Conservation (phyloP, 2,888 invertebrate genomes). For the Perizoma affinitatum region DNA sequence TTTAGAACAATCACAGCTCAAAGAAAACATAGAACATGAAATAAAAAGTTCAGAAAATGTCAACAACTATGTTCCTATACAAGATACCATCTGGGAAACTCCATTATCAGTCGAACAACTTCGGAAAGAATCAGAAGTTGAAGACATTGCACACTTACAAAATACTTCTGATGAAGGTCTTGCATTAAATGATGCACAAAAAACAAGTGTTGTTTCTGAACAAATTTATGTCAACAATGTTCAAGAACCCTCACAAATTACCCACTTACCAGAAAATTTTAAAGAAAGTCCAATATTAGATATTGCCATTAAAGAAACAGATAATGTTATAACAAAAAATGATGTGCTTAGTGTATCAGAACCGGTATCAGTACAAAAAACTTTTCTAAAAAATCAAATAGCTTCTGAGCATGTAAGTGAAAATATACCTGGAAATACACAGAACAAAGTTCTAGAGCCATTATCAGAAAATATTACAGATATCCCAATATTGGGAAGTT, state of each 20-base stretch:
- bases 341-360: not conserved
- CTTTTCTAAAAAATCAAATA: not conserved
- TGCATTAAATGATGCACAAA: not conserved
- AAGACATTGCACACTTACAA: not conserved
- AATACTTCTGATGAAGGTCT: not conserved
- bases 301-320: not conserved
- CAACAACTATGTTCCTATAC: not conserved
- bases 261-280: not conserved
- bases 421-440: not conserved
- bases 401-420: not conserved
- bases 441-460: not conserved
- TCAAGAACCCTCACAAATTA: slow-evolving; percentile 1
- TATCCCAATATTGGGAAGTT: not conserved
- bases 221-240: not conserved
- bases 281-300: not conserved
- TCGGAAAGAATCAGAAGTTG: not conserved
- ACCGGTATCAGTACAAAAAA: not conserved
- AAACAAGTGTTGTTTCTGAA: slow-evolving; percentile 1
- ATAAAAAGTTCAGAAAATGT: not conserved
- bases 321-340: not conserved
- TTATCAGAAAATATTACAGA: slow-evolving; percentile 2
- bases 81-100: not conserved
- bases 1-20: not conserved
- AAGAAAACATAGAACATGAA: not conserved
- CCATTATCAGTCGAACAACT: slow-evolving; percentile 1